Evolutionary conservation across 2,888 invertebrate species (phyloP), one percentile per base, ranked within the genome.

Genomic region (Cheilosia scutellata): DNA sequence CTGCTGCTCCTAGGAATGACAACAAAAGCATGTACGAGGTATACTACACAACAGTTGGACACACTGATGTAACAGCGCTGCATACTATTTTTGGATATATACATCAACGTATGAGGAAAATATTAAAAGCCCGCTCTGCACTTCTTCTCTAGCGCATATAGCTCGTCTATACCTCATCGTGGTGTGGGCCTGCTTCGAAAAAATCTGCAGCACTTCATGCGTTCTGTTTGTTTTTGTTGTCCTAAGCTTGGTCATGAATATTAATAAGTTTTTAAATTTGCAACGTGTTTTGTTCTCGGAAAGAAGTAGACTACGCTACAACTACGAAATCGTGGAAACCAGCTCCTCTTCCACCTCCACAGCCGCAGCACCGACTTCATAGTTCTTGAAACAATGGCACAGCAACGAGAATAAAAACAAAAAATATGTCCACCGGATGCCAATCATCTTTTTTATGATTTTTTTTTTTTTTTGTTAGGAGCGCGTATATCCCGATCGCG

Each of bases 221-320:
- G 72, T 55, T 83, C 16, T 74, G 57, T 78, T 83, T 68, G 62
- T 51, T 82, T 75, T 82, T 47, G 29, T 75, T 74, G 44, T 44
- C 37, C 66, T 75, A 72, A 80, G 88, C 80, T 89, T 88, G 88
- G 89, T 89, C 89, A 89, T 89, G 89, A 89, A 89, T 89, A 89
- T 89, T 89, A 89, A 89, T 88, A 89, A 88, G 83, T 78, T 71
- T 63, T 51, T 71, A 83, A 84, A 74, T 80, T 86, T 71, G 76
- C 82, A 62, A 62, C 27, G 79, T 51, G 75, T 80, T 72, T 82
- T 68, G 80, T 86, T 86, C 86, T 82, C 20, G 71, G 86, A 86
- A 86, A 84, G 80, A 86, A 80, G 86, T 86, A 72, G 86, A 86
- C 82, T 86, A 86, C 79, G 57, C 49, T 42, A 55, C 47, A 82